Evolutionary conservation across 53 echinoderm and acorn worm genomes (phyloP).

Genomic region (Patiria pectinifera): DNA sequence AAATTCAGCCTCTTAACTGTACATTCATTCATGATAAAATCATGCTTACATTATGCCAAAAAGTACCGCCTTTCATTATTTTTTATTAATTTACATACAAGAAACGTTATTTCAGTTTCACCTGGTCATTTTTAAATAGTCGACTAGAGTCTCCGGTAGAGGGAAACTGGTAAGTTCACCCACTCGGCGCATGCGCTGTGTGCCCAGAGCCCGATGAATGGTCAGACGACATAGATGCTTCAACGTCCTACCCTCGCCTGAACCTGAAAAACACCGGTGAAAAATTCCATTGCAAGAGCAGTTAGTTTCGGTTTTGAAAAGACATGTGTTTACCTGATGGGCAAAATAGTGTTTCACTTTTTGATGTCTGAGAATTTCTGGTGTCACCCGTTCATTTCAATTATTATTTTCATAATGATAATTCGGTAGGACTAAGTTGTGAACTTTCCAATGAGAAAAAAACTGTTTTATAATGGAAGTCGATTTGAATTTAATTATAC

Average conservation of each 20-base stretch:
- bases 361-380: no score
- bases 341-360: no score
- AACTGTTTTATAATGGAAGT: no score
- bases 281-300: neutral
- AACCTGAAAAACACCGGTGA: slow-evolving; percentile 11
- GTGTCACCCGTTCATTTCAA: no score
- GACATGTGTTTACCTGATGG: neutral
- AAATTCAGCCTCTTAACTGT: neutral
- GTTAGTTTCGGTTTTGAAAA: neutral
- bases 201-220: slow-evolving; percentile 24
- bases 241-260: slow-evolving; percentile 1
- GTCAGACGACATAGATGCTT: slow-evolving; percentile 46
- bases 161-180: neutral
- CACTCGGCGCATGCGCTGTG: slow-evolving; percentile 30
- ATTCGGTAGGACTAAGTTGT: no score
- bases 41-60: no score
- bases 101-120: neutral
- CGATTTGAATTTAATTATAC: no score
- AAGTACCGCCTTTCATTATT: neutral
- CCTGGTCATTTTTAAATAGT: slow-evolving; percentile 13
- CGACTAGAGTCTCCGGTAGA: slow-evolving; percentile 2
- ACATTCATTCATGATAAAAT: neutral
- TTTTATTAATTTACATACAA: neutral
- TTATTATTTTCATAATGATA: no score
- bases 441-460: no score